Base-by-base conservation (phyloP, 37 sponge, comb jelly and placozoan species). In the Cliona cf. orientalis region DNA sequence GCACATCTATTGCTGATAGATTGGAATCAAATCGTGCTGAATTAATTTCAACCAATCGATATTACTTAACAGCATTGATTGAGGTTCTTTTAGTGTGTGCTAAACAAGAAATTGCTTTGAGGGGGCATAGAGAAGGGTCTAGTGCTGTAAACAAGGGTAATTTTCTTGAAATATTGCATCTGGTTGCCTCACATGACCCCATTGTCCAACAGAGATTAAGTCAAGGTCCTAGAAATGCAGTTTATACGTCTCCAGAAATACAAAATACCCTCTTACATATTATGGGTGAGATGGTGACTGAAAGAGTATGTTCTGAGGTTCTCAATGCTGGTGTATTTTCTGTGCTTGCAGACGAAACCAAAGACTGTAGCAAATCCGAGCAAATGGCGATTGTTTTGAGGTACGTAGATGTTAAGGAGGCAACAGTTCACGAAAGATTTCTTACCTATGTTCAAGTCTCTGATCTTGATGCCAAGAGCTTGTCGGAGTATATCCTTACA, bases 161-260 rank as follows among this genome's bases (percentile, higher is more conserved):
- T 49, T 87, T 84, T 49, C 38, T 63, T 36, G 69, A 75, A 46
- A 63, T 72, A 40, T 44, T 83, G 37, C 40, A 37, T 35, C 25
- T 83, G 39, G 57, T 86, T 70, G 80, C 78, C 38, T 59, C 32
- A 29, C 87, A 87, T 81, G 88, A 81, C 35, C 80, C 74, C 29
- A 65, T 80, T 72, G 72, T 87, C 11, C 64, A 59, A 62, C 60
- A 87, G 19, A 71, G 73, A 42, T 25, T 80, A 0, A 57, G 12
- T 2, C 19, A 72, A 41, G 70, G 78, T 42, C 86, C 86, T 12
- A 44, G 67, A 49, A 84, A 84, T 84, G 75, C 76, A 21, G 71
- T 35, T 17, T 84, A 84, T 37, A 84, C 60, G 3, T 84, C 85
- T 41, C 57, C 68, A 69, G 69, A 28, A 3, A 85, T 76, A n/a